These are phyloP conservation scores for Lethocerus indicus DNA, from an alignment of 1,140 invertebrate genomes.

Conservation along the genomic window DNA sequence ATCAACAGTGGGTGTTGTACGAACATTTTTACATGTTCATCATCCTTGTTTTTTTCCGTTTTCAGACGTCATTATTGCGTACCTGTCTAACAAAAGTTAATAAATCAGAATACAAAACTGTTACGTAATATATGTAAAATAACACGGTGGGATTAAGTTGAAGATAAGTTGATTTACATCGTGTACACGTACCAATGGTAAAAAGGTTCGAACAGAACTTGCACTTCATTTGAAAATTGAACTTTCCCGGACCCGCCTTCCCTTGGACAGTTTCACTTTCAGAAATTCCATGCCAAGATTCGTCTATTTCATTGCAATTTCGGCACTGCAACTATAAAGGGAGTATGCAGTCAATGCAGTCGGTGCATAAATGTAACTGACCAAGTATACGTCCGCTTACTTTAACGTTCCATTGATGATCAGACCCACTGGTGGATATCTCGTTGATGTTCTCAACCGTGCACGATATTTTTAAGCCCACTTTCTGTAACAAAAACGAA, in stretches of 20 bases:
- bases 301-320: conserved; percentile 11
- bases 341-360: not conserved
- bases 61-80: too few species aligned
- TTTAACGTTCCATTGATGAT: conserved; percentile 7
- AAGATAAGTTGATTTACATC: not conserved
- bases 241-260: conserved; percentile 2
- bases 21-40: too few species aligned
- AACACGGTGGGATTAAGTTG: not conserved
- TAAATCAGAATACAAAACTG: too few species aligned
- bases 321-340: conserved; percentile 11
- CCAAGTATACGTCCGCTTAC: not conserved
- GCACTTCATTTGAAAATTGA: conserved; percentile 15
- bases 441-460: conserved; percentile 9
- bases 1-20: too few species aligned
- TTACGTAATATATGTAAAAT: not conserved
- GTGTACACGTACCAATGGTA: conserved; percentile 6
- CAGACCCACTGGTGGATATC: conserved; percentile 1
- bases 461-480: conserved; percentile 7
- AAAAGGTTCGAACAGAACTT: conserved; percentile 13
- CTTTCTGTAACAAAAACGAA: conserved; percentile 6
- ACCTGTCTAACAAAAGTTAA: too few species aligned
- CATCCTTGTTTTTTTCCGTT: too few species aligned
- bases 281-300: conserved; percentile 11
- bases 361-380: not conserved
- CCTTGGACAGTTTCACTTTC: conserved; percentile 6